Evolutionary conservation across 2,113 vertebrate genomes (phyloP).

Genomic region (Spheniscus mendiculus): DNA sequence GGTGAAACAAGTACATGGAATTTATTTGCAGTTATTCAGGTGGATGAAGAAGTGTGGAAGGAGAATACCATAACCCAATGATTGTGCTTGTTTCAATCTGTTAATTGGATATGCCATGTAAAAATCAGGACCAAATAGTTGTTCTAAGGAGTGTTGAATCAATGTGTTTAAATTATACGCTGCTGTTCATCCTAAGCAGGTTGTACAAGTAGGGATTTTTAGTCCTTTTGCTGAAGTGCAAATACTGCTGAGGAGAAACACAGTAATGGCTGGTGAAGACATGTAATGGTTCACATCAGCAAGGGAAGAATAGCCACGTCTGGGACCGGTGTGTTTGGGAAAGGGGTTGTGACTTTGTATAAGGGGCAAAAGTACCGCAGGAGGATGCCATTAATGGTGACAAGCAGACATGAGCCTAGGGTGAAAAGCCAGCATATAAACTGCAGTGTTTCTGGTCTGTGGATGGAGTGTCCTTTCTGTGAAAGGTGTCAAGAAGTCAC

Average conservation of each 20-base stretch:
- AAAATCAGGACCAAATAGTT: neutral
- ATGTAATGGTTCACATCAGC: neutral
- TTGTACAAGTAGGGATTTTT: neutral
- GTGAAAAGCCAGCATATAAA: neutral
- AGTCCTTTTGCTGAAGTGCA: neutral
- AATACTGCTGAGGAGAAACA: neutral
- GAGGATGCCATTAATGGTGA: neutral
- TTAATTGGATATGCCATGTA: neutral
- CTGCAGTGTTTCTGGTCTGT: neutral
- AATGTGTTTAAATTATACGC: neutral
- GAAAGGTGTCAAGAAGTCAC: neutral
- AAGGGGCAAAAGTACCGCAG: neutral
- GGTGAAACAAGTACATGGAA: neutral
- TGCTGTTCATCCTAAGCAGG: neutral
- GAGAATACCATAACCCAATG: neutral
- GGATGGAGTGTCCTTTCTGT: neutral
- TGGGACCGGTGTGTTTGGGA: neutral
- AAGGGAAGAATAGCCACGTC: fast-evolving
- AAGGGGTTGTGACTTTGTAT: neutral
- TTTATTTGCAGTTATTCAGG: neutral
- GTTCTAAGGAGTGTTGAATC: fast-evolving
- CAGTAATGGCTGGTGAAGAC: neutral
- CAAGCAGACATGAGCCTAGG: neutral
- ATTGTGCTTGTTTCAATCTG: neutral
- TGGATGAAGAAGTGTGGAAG: neutral